These are phyloP conservation scores for Andricus curvator DNA, from an alignment of 2,888 invertebrate species.

Conservation along the genomic window DNA sequence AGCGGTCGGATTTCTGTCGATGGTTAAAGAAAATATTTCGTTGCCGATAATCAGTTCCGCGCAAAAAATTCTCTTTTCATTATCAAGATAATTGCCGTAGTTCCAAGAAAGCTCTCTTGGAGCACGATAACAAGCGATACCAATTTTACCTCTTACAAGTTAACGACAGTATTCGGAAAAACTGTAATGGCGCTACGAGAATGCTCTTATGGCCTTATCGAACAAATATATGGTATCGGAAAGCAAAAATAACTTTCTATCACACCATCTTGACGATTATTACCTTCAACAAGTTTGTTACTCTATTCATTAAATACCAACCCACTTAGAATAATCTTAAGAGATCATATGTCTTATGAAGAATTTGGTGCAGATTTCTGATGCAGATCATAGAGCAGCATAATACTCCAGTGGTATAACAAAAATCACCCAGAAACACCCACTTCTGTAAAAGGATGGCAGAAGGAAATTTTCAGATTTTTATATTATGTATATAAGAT, in stretches of 20 bases:
- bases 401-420: too few relatives aligned
- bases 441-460: too few relatives aligned
- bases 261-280: not conserved
- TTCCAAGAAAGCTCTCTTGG: constrained; percentile 28
- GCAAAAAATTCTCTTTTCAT: constrained; percentile 6
- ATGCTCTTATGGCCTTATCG: constrained; percentile 29
- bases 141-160: constrained; percentile 30
- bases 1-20: constrained; percentile 10
- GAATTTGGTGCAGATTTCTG: too few relatives aligned
- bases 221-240: constrained; percentile 22
- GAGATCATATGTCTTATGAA: too few relatives aligned
- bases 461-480: too few relatives aligned
- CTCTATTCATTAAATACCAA: constrained; percentile 19
- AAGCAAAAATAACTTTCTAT: constrained; percentile 22
- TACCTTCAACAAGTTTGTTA: not conserved
- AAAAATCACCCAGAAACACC: too few relatives aligned
- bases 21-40: constrained; percentile 25
- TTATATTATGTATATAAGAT: too few relatives aligned
- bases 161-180: constrained; percentile 38
- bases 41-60: constrained; percentile 13
- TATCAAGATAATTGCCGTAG: constrained; percentile 30
- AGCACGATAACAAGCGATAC: constrained; percentile 24
- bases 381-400: too few relatives aligned
- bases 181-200: constrained; percentile 17
- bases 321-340: not conserved